A percentile compares a stretch with the other conserved stretches of the same genome.
Evolutionary conservation across 2,888 invertebrate genomes (phyloP).

Genomic region (Schizotus pectinicornis): DNA sequence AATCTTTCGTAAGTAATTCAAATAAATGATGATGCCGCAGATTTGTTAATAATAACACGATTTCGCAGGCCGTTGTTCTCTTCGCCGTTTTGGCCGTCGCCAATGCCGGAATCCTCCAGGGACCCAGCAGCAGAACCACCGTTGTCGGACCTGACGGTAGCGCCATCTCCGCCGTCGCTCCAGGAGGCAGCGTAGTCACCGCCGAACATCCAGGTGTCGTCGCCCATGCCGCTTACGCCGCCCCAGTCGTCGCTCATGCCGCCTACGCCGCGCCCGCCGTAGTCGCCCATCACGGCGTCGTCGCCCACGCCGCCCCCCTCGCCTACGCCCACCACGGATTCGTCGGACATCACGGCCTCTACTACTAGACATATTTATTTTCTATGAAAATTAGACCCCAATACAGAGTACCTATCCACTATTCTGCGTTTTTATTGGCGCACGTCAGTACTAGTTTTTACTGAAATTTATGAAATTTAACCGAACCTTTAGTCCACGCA

Average conservation of each 20-base stretch:
- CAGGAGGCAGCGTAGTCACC: constrained; percentile 43
- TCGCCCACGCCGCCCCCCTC: constrained; percentile 32
- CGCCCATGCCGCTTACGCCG: constrained; percentile 33
- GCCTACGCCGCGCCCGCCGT: constrained; percentile 27
- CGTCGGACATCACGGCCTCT: constrained; percentile 23
- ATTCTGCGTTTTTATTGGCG: no score
- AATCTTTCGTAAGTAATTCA: constrained; percentile 42
- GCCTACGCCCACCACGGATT: constrained; percentile 4
- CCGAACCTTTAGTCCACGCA: no score
- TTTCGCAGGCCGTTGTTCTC: constrained; percentile 30
- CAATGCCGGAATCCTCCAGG: constrained; percentile 43
- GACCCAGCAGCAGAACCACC: constrained; percentile 45
- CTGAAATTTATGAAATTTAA: no score
- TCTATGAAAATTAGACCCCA: constrained; percentile 35
- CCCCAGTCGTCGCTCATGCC: constrained; percentile 9
- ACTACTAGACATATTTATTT: constrained; percentile 20
- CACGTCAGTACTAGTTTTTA: no score
- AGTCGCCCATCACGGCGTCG: constrained; percentile 25
- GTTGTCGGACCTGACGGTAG: constrained; percentile 46
- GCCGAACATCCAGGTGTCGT: constrained; percentile 37
- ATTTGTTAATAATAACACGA: background rate
- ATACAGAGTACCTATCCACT: background rate
- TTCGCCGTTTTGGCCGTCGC: constrained; percentile 44
- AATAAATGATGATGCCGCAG: background rate
- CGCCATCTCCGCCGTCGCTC: constrained; percentile 43